Conservation (phyloP, 2,113 vertebrate species). For the Ardeotis arabs region DNA sequence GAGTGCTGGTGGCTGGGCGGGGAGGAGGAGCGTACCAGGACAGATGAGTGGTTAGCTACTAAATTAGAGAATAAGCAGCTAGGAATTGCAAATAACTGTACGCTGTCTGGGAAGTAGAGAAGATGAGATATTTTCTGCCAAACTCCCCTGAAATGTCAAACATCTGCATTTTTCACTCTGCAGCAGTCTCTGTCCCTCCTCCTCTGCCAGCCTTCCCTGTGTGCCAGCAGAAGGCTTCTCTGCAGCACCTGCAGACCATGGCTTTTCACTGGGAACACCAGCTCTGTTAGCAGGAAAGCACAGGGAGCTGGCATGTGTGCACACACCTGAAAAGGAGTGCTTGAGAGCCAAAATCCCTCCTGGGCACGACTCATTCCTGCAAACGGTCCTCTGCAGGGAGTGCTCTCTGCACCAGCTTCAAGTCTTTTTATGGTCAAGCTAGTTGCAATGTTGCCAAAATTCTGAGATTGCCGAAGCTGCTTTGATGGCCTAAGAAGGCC, state of each 20-base stretch:
- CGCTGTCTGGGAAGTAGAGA: neutral
- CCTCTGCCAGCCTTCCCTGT: neutral
- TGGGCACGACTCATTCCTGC: neutral
- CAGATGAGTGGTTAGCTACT: neutral
- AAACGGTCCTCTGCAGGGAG: neutral
- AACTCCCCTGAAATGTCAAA: neutral
- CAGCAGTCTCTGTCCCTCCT: neutral
- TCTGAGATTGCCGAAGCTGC: neutral
- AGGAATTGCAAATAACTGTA: conserved; percentile 41
- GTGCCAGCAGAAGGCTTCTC: neutral
- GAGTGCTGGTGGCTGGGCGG: neutral
- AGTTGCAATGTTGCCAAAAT: neutral
- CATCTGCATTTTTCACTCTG: neutral
- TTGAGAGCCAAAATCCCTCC: fast-evolving
- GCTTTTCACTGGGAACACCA: neutral
- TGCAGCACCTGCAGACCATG: neutral
- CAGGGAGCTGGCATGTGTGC: neutral
- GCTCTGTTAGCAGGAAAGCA: neutral
- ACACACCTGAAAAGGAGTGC: neutral
- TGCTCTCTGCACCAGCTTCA: neutral
- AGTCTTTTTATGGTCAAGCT: neutral
- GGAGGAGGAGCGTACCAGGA: neutral
- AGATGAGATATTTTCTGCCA: neutral
- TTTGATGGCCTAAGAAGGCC: neutral
- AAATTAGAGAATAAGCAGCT: neutral